These are phyloP conservation scores for Sapayoa aenigma DNA, from an alignment of 2,113 vertebrate genomes.

Conservation along the genomic window DNA sequence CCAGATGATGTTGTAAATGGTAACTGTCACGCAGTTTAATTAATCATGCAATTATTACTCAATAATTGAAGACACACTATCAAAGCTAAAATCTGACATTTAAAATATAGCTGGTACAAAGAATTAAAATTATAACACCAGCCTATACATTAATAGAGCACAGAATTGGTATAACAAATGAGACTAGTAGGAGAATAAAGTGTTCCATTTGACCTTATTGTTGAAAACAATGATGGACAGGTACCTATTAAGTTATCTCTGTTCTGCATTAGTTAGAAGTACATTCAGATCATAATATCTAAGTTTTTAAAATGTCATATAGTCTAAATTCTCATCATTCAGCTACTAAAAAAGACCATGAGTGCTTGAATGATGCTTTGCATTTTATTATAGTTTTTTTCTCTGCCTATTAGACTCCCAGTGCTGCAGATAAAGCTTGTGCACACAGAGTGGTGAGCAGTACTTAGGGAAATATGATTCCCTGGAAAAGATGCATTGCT, in stretches of 20 bases:
- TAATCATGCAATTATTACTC: not conserved
- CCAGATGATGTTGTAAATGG: not conserved
- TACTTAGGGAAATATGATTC: not conserved
- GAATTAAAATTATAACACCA: not conserved
- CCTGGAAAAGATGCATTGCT: not conserved
- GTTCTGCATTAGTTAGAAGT: not conserved
- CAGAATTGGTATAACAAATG: not conserved
- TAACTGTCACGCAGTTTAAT: not conserved
- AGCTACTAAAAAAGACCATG: not conserved
- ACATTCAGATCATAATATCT: not conserved
- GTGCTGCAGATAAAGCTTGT: not conserved
- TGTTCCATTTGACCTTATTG: not conserved
- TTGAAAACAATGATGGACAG: not conserved
- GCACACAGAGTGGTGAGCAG: not conserved
- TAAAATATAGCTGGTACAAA: not conserved
- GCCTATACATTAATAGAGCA: not conserved
- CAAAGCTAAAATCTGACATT: not conserved
- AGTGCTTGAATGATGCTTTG: not conserved
- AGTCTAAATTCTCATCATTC: not conserved
- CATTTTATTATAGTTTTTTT: not conserved
- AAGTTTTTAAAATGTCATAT: not conserved
- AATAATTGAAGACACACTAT: not conserved
- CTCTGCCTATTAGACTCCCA: not conserved
- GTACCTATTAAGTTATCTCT: not conserved
- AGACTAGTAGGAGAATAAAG: not conserved